These are phyloP conservation scores for Nansenia antarctica DNA, from an alignment of 2,113 vertebrate genomes.

Conservation along the genomic window DNA sequence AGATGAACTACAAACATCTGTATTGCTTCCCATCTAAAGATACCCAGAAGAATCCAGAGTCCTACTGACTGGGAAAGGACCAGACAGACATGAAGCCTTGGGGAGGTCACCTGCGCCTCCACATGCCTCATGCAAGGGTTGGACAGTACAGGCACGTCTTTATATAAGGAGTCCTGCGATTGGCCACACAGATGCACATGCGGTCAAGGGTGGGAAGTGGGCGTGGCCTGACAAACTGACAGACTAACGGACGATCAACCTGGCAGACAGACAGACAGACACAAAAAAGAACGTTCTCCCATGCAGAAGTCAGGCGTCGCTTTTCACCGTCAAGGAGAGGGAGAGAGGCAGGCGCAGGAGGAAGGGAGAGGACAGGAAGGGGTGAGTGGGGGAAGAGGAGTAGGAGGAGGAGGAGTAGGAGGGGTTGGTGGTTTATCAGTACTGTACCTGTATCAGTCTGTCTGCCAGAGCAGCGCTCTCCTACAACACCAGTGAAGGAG, in stretches of 20 bases:
- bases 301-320: constrained; percentile 54
- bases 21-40: neutral
- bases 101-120: constrained; percentile 16
- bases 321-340: constrained; percentile 5
- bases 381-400: constrained; percentile 24
- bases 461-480: constrained; percentile 97
- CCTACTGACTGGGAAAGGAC: neutral
- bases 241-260: neutral
- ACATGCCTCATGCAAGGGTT: constrained; percentile 65
- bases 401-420: constrained; percentile 22
- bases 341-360: constrained; percentile 27
- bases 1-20: neutral
- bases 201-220: constrained; percentile 21
- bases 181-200: constrained; percentile 39
- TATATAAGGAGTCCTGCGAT: constrained; percentile 4
- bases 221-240: too few species aligned
- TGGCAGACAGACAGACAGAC: constrained; percentile 7
- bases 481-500: constrained; percentile 70
- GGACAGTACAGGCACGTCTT: too few species aligned
- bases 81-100: constrained; percentile 19
- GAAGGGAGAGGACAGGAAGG: constrained; percentile 17
- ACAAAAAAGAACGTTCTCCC: constrained; percentile 26
- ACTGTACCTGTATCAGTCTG: constrained; percentile 96
- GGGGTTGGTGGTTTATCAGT: constrained; percentile 40
- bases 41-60: too few species aligned